Evolutionary conservation across 2,888 invertebrate species (phyloP), one percentile per base, ranked within the genome.

Genomic region (Ellobium chinense): DNA sequence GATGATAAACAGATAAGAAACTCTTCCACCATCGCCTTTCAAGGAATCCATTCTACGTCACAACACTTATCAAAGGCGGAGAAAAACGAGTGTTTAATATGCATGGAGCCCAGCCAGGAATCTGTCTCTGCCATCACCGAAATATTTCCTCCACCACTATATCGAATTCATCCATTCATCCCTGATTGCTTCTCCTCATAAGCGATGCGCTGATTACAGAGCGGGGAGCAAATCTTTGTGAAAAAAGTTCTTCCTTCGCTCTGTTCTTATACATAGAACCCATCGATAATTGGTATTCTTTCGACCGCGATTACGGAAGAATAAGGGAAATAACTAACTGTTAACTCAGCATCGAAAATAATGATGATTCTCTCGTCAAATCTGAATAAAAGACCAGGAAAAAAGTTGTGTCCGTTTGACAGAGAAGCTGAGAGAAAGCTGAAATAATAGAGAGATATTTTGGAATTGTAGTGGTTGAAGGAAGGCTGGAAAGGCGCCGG

Each of bases 231-330:
- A 70, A 56, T 70, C 70, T 70, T 70, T 70, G 70, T 70, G n/a
- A 2, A 70, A 54, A 70, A n/a, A 18, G n/a, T 34, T 70, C n/a
- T 34, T 34, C 54, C 34, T 29, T n/a, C 70, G 31, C 54, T 70
- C 31, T 56, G 31, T 70, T 70, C 70, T 70, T 56, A 54, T 56
- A 70, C 31, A n/a, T 31, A 56, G 70, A 56, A 12, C 31, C 74
- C 62, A 74, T 39, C 46, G 31, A 74, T 74, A 74, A 74, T 74
- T 63, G 62, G 63, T 63, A 74, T 74, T 74, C 74, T 74, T 46
- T 39, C n/a, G 46, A 24, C 60, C 21, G 27, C 29, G 63, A 74
- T 58, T 63, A 62, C 63, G 63, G 46, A 74, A 63, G 62, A 74
- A 63, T 63, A 63, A 37, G 54, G n/a, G 54, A 70, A 54, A 56